Conservation (phyloP, 2,113 vertebrate species). For the Progne subis region DNA sequence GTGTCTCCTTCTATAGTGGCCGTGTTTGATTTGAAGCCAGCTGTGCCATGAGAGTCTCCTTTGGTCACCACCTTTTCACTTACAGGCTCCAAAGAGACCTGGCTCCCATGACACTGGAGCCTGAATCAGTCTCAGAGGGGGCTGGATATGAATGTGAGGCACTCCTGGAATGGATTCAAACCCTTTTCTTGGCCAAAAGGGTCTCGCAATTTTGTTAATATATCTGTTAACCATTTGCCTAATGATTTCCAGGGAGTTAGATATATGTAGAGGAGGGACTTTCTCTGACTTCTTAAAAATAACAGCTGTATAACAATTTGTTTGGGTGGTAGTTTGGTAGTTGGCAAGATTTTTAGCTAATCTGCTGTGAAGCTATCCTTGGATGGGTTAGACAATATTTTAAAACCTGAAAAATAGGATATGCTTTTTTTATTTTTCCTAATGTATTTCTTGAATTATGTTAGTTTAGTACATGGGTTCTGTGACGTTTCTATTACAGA, state of each 20-base stretch:
- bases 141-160: not conserved
- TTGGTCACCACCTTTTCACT: slow-evolving; percentile 26
- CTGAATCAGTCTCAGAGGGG: slow-evolving; percentile 4
- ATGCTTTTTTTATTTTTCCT: not conserved
- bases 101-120: slow-evolving; percentile 67
- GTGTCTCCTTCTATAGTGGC: slow-evolving; percentile 53
- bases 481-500: not conserved
- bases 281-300: not conserved
- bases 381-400: not conserved
- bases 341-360: not conserved
- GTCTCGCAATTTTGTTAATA: slow-evolving; percentile 23
- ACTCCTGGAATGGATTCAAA: slow-evolving; percentile 53
- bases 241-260: slow-evolving; percentile 29
- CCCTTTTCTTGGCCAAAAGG: slow-evolving; percentile 8
- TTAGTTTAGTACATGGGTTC: not conserved
- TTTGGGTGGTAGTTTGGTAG: not conserved
- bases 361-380: not conserved
- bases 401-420: not conserved
- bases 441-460: not conserved
- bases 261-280: not conserved
- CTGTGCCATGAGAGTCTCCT: not conserved
- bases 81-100: not conserved
- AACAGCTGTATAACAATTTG: not conserved
- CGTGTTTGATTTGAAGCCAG: slow-evolving; percentile 67
- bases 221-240: not conserved